Evolutionary conservation across 2,888 invertebrate genomes (phyloP).

Genomic region (Apantesis nais): DNA sequence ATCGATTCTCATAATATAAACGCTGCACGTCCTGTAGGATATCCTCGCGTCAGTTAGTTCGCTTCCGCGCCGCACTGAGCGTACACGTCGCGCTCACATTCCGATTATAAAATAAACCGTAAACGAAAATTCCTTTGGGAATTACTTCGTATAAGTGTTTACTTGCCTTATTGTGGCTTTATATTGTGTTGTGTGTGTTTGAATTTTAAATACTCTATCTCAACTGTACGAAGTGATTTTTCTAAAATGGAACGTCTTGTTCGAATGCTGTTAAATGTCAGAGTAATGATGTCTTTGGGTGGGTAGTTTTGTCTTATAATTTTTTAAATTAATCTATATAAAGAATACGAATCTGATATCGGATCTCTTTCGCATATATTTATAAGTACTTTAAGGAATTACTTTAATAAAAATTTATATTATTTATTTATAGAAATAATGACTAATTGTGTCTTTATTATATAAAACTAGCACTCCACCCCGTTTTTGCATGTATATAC

Average conservation of each 20-base stretch:
- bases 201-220: slow-evolving; percentile 11
- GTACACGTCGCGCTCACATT: slow-evolving; percentile 72
- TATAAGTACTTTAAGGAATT: too few relatives aligned
- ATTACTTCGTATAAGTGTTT: slow-evolving; percentile 51
- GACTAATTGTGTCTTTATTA: too few relatives aligned
- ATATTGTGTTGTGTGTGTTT: slow-evolving; percentile 29
- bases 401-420: too few relatives aligned
- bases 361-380: not conserved
- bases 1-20: slow-evolving; percentile 80
- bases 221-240: not conserved
- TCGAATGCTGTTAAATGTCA: slow-evolving; percentile 30
- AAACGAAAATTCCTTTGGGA: slow-evolving; percentile 54
- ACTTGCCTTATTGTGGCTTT: slow-evolving; percentile 47
- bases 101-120: slow-evolving; percentile 65
- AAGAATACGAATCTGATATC: not conserved
- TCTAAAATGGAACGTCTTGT: slow-evolving; percentile 29
- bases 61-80: slow-evolving; percentile 74
- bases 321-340: not conserved
- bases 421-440: too few relatives aligned
- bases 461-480: too few relatives aligned
- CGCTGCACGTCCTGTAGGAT: slow-evolving; percentile 80
- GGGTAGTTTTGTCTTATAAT: slow-evolving; percentile 17
- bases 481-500: too few relatives aligned
- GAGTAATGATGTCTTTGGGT: slow-evolving; percentile 34
- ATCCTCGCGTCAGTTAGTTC: slow-evolving; percentile 76